phyloP scores from a whole-genome alignment of 2,888 invertebrate species.

The Cosmopolites sordidus region DNA sequence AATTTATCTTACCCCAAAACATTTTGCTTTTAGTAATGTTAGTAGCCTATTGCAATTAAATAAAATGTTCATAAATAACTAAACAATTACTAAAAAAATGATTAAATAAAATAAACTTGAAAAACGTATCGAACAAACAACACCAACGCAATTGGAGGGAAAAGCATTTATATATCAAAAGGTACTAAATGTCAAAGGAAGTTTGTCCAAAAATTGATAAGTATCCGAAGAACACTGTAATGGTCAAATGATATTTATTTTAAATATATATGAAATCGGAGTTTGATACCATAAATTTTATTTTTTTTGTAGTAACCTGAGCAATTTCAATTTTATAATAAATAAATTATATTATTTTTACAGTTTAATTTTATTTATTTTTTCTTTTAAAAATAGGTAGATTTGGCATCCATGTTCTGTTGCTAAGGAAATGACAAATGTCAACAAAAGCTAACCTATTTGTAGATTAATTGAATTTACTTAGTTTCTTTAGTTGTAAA shows the following conservation, averaged over 20 bases:
- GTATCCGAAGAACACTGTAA: neutral
- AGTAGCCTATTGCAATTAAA: neutral
- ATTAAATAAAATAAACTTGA: too few relatives aligned
- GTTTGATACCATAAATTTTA: too few relatives aligned
- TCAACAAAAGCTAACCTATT: slow-evolving; percentile 13
- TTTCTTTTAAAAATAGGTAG: neutral
- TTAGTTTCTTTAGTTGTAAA: neutral
- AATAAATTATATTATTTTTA: too few relatives aligned
- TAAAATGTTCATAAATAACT: neutral
- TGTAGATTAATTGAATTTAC: neutral
- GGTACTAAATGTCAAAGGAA: neutral
- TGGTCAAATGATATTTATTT: neutral
- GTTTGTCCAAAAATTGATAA: neutral
- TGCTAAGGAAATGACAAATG: slow-evolving; percentile 13
- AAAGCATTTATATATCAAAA: neutral
- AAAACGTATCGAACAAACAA: too few relatives aligned
- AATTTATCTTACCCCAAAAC: slow-evolving; percentile 48
- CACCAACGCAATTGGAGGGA: too few relatives aligned
- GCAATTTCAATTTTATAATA: too few relatives aligned
- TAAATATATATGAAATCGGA: neutral
- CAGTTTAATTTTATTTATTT: neutral
- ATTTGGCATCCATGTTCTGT: neutral
- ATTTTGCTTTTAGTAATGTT: slow-evolving; percentile 34
- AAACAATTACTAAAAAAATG: too few relatives aligned
- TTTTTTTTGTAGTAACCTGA: too few relatives aligned